phyloP scores from a whole-genome alignment of 1,140 invertebrate genomes.

The Apis laboriosa region DNA sequence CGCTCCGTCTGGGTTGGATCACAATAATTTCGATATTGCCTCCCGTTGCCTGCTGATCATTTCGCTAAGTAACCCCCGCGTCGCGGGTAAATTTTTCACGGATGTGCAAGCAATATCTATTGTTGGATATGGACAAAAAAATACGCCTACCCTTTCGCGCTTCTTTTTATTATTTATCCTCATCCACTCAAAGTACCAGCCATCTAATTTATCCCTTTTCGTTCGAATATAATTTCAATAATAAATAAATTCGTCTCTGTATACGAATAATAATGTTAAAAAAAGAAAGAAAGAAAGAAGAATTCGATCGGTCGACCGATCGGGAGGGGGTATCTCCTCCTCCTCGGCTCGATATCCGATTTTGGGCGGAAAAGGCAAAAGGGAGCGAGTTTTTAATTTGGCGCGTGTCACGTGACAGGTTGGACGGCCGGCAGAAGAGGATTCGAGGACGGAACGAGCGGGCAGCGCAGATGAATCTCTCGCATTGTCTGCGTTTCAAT shows the following conservation, averaged over 20 bases:
- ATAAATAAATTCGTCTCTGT: no score
- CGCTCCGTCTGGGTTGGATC: slow-evolving; percentile 71
- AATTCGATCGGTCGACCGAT: background rate
- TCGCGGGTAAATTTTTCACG: slow-evolving; percentile 48
- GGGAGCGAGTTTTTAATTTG: slow-evolving; percentile 80
- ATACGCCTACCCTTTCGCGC: no score
- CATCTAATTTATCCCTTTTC: background rate
- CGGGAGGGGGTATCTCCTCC: no score
- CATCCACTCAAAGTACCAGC: no score
- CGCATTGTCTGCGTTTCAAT: slow-evolving; percentile 80
- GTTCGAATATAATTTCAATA: no score
- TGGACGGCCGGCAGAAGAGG: slow-evolving; percentile 65
- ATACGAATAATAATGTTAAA: background rate
- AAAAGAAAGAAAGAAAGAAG: background rate
- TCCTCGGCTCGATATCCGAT: slow-evolving; percentile 62
- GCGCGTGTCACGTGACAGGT: slow-evolving; percentile 78
- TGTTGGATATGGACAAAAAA: slow-evolving; percentile 7
- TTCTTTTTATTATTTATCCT: no score
- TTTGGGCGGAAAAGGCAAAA: slow-evolving; percentile 57
- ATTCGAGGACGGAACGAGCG: slow-evolving; percentile 62
- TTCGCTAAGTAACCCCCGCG: slow-evolving; percentile 73
- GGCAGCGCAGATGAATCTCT: slow-evolving; percentile 78
- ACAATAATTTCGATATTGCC: slow-evolving; percentile 81
- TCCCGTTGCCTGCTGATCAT: slow-evolving; percentile 77
- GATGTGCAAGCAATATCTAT: slow-evolving; percentile 44